Conservation (phyloP, 2,888 invertebrate species). For the Drosophila nigricruria region DNA sequence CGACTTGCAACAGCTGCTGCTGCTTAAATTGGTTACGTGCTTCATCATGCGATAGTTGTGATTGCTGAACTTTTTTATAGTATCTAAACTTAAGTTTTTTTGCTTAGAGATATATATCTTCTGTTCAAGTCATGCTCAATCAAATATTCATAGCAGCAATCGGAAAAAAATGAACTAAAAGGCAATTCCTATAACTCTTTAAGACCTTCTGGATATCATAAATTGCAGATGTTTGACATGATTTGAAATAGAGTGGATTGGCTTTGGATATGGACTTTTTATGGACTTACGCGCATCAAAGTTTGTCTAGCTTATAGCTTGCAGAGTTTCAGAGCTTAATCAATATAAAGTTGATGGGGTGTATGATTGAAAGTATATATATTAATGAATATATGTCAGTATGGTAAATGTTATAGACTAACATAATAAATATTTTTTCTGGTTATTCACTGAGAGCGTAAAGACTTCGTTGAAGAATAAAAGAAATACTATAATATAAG, state of each 20-base stretch:
- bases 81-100: not conserved
- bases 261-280: not conserved
- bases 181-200: not conserved
- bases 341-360: not conserved
- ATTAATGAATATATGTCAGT: no score
- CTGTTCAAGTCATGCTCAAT: not conserved
- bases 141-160: slow-evolving; percentile 1
- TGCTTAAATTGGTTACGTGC: slow-evolving; percentile 8
- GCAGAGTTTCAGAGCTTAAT: no score
- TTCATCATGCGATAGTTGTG: not conserved
- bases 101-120: not conserved
- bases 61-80: slow-evolving; percentile 1
- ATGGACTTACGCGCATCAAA: no score
- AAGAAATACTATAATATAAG: not conserved
- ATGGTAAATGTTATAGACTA: no score
- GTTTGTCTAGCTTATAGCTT: not conserved
- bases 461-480: no score
- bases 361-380: not conserved
- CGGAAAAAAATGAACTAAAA: not conserved
- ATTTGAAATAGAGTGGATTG: not conserved
- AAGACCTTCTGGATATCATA: not conserved
- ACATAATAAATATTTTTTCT: no score
- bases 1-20: not conserved
- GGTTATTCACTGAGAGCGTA: no score
- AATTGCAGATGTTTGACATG: not conserved